Evolutionary conservation across 1,140 invertebrate genomes (phyloP).

Genomic region (Colletes latitarsis): DNA sequence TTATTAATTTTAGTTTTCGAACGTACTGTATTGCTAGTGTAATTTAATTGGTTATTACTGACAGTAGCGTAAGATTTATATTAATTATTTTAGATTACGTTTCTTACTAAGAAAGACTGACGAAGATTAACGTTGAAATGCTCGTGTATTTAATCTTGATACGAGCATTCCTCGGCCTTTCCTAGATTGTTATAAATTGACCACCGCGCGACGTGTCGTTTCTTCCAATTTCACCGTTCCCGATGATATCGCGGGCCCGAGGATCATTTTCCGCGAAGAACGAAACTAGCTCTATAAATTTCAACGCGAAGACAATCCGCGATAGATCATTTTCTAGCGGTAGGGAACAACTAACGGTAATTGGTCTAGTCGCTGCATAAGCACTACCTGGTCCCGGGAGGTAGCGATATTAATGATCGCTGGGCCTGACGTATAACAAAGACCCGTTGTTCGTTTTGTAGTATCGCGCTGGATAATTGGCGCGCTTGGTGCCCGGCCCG

Average conservation of each 20-base stretch:
- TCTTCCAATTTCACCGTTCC: neutral
- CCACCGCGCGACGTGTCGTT: too few species aligned
- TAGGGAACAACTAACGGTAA: conserved; percentile 64
- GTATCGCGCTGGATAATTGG: conserved; percentile 8
- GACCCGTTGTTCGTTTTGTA: conserved; percentile 44
- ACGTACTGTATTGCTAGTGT: too few species aligned
- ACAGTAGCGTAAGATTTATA: too few species aligned
- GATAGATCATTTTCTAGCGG: conserved; percentile 64
- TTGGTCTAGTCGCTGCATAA: conserved; percentile 61
- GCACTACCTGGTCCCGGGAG: conserved; percentile 41
- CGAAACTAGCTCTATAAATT: conserved; percentile 57
- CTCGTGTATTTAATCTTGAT: too few species aligned
- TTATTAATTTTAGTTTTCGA: too few species aligned
- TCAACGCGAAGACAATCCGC: conserved; percentile 49
- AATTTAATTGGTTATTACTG: too few species aligned
- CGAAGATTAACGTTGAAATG: too few species aligned
- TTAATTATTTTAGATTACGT: too few species aligned
- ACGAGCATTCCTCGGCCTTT: too few species aligned
- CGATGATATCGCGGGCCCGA: neutral
- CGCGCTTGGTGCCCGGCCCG: conserved; percentile 6
- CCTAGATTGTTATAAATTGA: too few species aligned
- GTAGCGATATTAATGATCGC: conserved; percentile 59
- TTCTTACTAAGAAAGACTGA: too few species aligned
- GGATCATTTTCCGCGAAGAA: conserved; percentile 20
- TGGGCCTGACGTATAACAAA: conserved; percentile 45